These are phyloP conservation scores for Syndactyla subalaris DNA, from an alignment of 2,797 vertebrate species.

Conservation along the genomic window DNA sequence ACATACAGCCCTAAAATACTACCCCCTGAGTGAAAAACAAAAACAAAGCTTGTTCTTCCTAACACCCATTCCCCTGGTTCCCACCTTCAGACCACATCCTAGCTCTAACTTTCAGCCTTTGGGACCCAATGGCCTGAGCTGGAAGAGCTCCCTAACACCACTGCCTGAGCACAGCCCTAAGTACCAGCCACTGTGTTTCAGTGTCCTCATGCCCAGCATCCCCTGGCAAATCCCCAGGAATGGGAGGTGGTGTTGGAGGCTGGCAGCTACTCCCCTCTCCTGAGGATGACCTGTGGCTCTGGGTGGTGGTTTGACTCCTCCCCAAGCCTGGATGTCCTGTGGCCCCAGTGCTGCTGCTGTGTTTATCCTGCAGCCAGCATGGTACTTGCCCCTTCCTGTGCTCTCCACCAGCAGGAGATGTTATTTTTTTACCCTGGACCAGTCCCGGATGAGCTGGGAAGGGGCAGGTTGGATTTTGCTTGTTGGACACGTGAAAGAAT, in stretches of 20 bases:
- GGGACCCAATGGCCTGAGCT: neutral
- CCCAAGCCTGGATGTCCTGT: neutral
- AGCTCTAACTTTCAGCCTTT: neutral
- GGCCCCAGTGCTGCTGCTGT: neutral
- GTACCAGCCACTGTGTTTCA: accelerated
- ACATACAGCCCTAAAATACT: neutral
- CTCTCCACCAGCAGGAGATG: neutral
- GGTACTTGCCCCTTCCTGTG: neutral
- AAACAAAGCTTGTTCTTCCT: neutral
- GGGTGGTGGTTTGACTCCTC: neutral
- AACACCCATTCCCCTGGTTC: neutral
- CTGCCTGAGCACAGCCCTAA: neutral
- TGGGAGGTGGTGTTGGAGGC: accelerated
- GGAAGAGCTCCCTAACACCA: neutral
- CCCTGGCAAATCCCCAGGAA: neutral
- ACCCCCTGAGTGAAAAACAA: neutral
- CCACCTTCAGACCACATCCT: neutral
- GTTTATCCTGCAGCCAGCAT: neutral
- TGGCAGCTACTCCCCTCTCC: neutral
- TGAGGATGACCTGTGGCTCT: neutral
- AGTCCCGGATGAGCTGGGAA: neutral
- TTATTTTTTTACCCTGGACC: neutral
- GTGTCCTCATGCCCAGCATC: neutral
- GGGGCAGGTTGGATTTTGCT: neutral
- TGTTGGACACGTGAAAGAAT: neutral